phyloP scores from a whole-genome alignment of 1,140 invertebrate species.

The Dreissena rostriformis region DNA sequence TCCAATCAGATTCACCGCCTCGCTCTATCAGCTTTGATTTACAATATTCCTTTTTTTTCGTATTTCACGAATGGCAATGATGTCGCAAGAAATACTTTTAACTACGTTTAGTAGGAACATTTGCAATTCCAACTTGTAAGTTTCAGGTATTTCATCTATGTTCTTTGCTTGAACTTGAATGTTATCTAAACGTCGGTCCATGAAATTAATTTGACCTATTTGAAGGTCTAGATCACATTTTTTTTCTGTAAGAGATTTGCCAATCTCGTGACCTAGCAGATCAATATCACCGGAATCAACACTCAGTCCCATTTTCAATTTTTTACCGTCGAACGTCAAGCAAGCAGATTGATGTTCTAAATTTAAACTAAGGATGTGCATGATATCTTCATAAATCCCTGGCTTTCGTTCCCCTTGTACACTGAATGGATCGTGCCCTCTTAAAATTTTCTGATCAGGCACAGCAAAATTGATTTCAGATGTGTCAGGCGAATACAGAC shows the following conservation, averaged over 20 bases:
- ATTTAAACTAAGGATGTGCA: not conserved
- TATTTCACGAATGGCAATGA: not conserved
- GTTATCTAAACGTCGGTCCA: not conserved
- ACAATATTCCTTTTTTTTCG: slow-evolving; percentile 54
- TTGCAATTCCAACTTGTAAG: not conserved
- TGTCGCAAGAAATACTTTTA: not conserved
- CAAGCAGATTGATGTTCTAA: slow-evolving; percentile 8
- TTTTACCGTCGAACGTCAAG: slow-evolving; percentile 29
- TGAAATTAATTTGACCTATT: not conserved
- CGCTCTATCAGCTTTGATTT: slow-evolving; percentile 52
- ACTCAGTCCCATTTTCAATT: slow-evolving; percentile 16
- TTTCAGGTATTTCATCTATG: not conserved
- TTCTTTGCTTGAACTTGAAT: not conserved
- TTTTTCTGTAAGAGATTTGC: not conserved
- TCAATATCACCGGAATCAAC: slow-evolving; percentile 18
- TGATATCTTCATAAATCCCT: slow-evolving; percentile 9
- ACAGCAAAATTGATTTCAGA: slow-evolving; percentile 39
- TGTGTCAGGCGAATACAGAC: slow-evolving; percentile 8
- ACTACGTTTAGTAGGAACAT: not conserved
- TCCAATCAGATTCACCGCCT: slow-evolving; percentile 41
- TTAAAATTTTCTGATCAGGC: slow-evolving; percentile 12
- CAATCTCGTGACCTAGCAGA: slow-evolving; percentile 15
- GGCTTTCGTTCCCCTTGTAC: slow-evolving; percentile 7
- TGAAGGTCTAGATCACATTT: not conserved
- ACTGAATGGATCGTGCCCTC: slow-evolving; percentile 8